Evolutionary conservation across 2,113 vertebrate species (phyloP), one percentile per base, ranked within the genome.

Genomic region (Turdus rufiventris): DNA sequence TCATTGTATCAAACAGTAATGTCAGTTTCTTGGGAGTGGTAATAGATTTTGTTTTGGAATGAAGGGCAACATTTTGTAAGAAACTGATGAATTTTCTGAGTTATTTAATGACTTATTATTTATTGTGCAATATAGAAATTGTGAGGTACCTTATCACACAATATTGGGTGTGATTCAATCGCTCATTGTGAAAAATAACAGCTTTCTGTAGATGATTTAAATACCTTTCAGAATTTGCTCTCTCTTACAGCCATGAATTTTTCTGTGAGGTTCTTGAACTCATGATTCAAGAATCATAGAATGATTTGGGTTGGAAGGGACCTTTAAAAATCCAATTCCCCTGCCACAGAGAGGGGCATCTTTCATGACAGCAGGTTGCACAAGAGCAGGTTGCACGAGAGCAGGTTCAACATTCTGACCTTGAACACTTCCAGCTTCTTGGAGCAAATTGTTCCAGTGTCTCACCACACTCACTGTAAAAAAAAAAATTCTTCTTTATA

Each of bases 271-370:
- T 34, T 60, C 6, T 79, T 14, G 21, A 53, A 40, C 2, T 58
- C 6, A 8, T 18, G 11, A 17, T 51, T 87, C 16, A 74, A 80
- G 29, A 88, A 40, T 68, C 13, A 19, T 25, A 7, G 1, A 38
- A 38, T 38, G 10, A 38, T 38, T 82, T 78, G 20, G 0, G 4
- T 65, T 78, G 20, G 12, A 90, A 56, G 23, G 6, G 2, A 26
- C 4, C 16, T n/a, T 45, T 31, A 23, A 14, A 33, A 3, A 65
- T 87, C 6, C 18, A 40, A 26, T 54, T 1, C 2, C 8, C 14
- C 4, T 31, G 14, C 18, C 14, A 6, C 3, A 4, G 7, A 25
- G 12, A 40, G 8, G 7, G 12, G 34, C 4, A n/a, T 6, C 6
- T 74, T 92, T n/a, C 43, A 36, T 1, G 3, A 17, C 13, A 76